A percentile compares a stretch with the other conserved stretches of the same genome.
Conservation (phyloP, 2,888 invertebrate species). For the Corbicula japonica region DNA sequence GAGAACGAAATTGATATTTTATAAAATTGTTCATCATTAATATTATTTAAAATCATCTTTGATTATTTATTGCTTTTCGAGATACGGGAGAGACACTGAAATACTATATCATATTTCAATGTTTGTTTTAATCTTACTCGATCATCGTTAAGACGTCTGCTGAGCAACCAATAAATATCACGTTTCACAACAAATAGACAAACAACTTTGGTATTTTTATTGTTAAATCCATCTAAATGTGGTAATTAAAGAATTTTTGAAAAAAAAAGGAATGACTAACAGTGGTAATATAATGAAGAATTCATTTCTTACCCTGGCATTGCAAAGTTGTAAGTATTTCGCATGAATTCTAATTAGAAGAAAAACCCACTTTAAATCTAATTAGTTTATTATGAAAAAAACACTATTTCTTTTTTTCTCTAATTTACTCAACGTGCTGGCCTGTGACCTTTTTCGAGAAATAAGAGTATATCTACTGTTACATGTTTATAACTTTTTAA, state of each 20-base stretch:
- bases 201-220: not conserved
- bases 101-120: not conserved
- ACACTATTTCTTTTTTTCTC: no score
- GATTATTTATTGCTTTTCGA: not conserved
- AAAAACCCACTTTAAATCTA: not conserved
- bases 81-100: not conserved
- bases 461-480: no score
- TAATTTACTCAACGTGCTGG: no score
- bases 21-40: not conserved
- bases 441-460: no score
- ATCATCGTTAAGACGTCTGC: not conserved
- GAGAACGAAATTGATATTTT: not conserved
- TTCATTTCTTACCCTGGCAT: not conserved
- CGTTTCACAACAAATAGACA: slow-evolving; percentile 4
- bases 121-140: not conserved
- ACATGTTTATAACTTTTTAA: no score
- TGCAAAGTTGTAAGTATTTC: not conserved
- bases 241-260: not conserved
- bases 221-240: not conserved
- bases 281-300: not conserved
- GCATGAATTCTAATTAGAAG: not conserved
- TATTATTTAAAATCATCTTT: not conserved
- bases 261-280: not conserved
- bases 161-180: slow-evolving; percentile 4
- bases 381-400: not conserved